Evolutionary conservation across 2,797 vertebrate genomes (phyloP).

Genomic region (Corythornis leucogaster): DNA sequence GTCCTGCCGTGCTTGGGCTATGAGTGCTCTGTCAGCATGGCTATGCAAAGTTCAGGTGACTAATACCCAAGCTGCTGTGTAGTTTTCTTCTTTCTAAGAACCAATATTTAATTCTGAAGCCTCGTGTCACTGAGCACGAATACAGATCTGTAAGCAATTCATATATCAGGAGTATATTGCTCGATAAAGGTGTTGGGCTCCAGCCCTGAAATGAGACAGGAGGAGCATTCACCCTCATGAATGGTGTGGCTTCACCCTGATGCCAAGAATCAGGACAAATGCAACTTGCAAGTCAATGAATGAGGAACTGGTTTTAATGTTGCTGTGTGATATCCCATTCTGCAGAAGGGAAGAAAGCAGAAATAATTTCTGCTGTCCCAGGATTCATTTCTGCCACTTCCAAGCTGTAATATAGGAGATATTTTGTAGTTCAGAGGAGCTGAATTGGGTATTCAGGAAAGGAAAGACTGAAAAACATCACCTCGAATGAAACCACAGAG

Average conservation of each 20-base stretch:
- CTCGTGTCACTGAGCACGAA: fast-evolving
- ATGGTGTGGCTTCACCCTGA: neutral
- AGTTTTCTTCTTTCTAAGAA: neutral
- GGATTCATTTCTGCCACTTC: neutral
- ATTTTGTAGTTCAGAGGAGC: neutral
- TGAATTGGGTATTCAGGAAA: neutral
- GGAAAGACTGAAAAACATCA: neutral
- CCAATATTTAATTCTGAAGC: neutral
- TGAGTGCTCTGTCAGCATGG: neutral
- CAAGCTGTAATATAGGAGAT: neutral
- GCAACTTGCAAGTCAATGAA: neutral
- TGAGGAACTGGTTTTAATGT: neutral
- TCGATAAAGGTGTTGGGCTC: neutral
- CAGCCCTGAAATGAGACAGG: neutral
- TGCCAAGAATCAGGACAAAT: neutral
- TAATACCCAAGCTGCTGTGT: neutral
- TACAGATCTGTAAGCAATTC: neutral
- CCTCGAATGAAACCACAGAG: neutral
- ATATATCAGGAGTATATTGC: neutral
- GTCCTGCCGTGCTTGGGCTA: fast-evolving
- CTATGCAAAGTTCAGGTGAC: neutral
- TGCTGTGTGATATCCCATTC: neutral
- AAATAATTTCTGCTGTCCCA: neutral
- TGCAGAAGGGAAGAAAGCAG: neutral
- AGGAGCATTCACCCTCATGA: no score